Evolutionary conservation across 2,113 vertebrate species (phyloP).

Genomic region (Hyaena hyaena): DNA sequence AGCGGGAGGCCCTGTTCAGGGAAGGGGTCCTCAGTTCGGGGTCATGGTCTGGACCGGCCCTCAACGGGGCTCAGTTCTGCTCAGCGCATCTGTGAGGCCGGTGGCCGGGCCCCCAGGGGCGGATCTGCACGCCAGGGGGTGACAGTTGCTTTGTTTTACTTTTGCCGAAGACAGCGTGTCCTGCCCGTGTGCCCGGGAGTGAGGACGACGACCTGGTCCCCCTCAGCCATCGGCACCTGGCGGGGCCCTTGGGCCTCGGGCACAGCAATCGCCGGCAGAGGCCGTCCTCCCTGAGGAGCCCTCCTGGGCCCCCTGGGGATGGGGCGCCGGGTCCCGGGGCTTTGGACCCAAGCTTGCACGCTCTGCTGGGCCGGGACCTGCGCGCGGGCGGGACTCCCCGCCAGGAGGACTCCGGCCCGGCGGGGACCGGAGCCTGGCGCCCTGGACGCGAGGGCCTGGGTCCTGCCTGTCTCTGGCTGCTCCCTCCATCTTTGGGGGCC

Average conservation of each 20-base stretch:
- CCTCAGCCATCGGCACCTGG: neutral
- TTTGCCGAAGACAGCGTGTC: neutral
- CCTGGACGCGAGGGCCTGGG: neutral
- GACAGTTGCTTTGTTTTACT: neutral
- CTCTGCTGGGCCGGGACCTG: no score
- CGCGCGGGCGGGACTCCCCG: no score
- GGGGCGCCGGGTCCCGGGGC: no score
- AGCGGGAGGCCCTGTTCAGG: fast-evolving
- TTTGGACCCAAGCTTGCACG: no score
- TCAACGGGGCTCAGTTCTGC: neutral
- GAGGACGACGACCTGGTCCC: neutral
- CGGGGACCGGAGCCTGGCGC: neutral
- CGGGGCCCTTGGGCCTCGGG: neutral
- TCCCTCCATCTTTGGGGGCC: no score
- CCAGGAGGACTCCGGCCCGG: neutral
- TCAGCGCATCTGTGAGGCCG: neutral
- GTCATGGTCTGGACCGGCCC: neutral
- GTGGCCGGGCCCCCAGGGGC: neutral
- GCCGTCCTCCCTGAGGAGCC: neutral
- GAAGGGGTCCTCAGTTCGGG: fast-evolving
- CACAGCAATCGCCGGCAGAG: neutral
- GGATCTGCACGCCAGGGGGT: neutral
- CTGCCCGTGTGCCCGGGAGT: neutral
- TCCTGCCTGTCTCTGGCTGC: no score
- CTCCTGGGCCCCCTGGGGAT: neutral